Evolutionary conservation across 2,113 vertebrate genomes (phyloP), one percentile per base, ranked within the genome.

Genomic region (Ameiurus melas): DNA sequence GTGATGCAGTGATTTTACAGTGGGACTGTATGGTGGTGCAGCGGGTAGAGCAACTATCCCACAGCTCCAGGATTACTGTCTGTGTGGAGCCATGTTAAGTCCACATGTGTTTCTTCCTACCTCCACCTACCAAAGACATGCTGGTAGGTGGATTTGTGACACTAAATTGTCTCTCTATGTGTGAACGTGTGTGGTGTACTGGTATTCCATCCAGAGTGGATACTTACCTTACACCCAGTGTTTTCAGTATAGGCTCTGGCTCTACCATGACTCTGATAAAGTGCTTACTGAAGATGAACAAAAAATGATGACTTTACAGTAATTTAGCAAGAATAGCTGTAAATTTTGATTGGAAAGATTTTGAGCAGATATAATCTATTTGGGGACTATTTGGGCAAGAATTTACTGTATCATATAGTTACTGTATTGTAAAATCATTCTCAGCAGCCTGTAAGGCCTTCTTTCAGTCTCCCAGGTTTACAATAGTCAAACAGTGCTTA

Each of bases 401-500:
- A 30, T 33, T 73, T 16, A 51, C 47, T 51, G 47, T 51, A 7
- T 27, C 14, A 53, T 25, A 1, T 73, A 27, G 51, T 85, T 58
- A 60, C 22, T 43, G 14, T 43, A 43, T 17, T 43, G 19, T 55
- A 53, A 53, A 51, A 70, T 58, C 57, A 19, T 60, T 57, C 12
- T 62, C 25, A 16, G 7, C 7, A 62, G 13, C 36, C 75, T 80
- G 75, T 39, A 55, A 36, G 47, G 47, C 30, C 22, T 75, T 51
- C 47, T 51, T 51, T 33, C 25, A 81, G 62, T 51, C 6, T 33
- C 84, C 33, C 19, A 22, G 6, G 53, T 70, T 66, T 70, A 70
- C 62, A 81, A 68, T 68, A 86, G 66, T 33, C 58, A 84, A 62
- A 36, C 57, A 36, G 47, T 87, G 64, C 79, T 68, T 70, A 70